These are phyloP conservation scores for Imbricaverruca yamaguchii DNA, from an alignment of 2,888 invertebrate genomes.

Conservation along the genomic window DNA sequence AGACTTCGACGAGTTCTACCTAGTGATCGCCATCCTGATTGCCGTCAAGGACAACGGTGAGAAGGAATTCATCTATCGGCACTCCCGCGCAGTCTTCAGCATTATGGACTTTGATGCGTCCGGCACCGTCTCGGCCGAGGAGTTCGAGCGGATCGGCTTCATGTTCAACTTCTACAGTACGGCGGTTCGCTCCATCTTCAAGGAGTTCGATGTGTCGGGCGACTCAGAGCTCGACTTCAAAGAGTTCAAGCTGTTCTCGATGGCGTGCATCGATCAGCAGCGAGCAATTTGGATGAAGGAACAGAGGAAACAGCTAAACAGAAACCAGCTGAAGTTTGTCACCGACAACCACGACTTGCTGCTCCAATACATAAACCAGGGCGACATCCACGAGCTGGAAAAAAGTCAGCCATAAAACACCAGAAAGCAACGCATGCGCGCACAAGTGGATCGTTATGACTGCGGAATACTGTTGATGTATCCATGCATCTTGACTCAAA, in stretches of 20 bases:
- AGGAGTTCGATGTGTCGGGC: constrained; percentile 35
- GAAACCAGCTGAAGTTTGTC: not conserved
- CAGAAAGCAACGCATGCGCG: too few species aligned
- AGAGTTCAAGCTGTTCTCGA: constrained; percentile 35
- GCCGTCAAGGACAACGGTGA: constrained; percentile 37
- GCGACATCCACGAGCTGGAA: too few species aligned
- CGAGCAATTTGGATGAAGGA: constrained; percentile 23
- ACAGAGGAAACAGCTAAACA: not conserved
- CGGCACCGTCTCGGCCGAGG: constrained; percentile 35
- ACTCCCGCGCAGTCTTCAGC: constrained; percentile 38
- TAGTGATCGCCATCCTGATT: constrained; percentile 38
- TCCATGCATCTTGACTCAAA: too few species aligned
- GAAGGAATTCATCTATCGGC: constrained; percentile 39
- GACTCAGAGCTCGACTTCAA: constrained; percentile 34
- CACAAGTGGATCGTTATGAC: too few species aligned
- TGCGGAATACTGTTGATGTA: too few species aligned
- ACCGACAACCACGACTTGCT: not conserved
- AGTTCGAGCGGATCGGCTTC: constrained; percentile 38
- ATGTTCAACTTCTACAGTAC: constrained; percentile 37
- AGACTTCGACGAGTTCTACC: constrained; percentile 40
- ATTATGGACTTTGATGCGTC: constrained; percentile 38
- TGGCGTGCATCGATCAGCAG: constrained; percentile 35
- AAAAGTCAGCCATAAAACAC: too few species aligned
- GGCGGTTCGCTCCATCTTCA: constrained; percentile 34
- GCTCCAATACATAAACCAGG: not conserved